Percentiles rank a stretch among this genome's conserved stretches.
Conservation (phyloP, 2,113 vertebrate genomes). For the Coturnix japonica region DNA sequence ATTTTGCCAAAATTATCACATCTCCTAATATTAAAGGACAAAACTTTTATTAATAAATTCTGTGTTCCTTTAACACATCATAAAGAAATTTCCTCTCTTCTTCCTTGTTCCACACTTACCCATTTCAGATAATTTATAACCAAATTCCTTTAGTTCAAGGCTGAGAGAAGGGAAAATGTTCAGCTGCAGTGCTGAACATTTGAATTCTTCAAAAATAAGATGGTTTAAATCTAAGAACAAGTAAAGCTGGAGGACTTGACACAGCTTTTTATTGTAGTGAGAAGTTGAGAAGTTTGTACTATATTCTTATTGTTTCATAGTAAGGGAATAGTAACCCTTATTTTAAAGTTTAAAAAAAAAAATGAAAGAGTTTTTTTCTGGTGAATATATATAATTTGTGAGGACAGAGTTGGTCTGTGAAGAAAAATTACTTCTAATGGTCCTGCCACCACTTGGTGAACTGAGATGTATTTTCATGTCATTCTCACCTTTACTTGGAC, state of each 20-base stretch:
- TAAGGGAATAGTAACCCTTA: background rate
- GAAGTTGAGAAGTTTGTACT: background rate
- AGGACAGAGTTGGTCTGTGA: background rate
- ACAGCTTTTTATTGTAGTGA: background rate
- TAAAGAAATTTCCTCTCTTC: background rate
- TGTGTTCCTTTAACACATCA: accelerated
- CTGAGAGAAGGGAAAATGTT: background rate
- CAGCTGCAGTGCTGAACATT: background rate
- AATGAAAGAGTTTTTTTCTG: background rate
- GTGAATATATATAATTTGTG: background rate
- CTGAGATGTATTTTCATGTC: background rate
- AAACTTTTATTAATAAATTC: background rate
- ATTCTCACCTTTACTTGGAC: background rate
- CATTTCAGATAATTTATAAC: background rate
- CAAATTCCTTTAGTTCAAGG: background rate
- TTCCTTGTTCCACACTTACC: background rate
- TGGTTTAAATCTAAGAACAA: background rate
- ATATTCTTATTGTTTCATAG: background rate
- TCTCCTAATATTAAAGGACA: background rate
- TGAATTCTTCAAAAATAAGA: background rate
- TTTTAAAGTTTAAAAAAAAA: background rate
- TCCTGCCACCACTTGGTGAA: background rate
- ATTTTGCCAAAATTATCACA: background rate
- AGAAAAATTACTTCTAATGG: background rate
- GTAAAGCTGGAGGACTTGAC: background rate